These are phyloP conservation scores for Pterobdella sp. DNA, from an alignment of 2,888 invertebrate species.

Conservation along the genomic window DNA sequence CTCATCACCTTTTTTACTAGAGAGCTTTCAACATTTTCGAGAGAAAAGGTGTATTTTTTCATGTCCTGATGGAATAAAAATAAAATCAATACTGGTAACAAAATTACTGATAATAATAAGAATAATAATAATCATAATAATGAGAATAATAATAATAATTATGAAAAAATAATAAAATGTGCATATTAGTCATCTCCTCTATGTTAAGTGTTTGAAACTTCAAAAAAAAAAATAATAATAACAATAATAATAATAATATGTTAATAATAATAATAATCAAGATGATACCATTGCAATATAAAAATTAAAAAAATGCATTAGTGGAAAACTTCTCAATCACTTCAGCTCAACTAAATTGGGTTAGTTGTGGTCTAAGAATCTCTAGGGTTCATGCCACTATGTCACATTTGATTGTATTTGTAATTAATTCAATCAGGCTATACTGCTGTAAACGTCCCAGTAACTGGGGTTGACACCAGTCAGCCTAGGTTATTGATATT, in stretches of 20 bases:
- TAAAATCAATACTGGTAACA: not conserved
- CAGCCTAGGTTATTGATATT: no score
- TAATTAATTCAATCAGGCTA: no score
- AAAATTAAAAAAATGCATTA: no score
- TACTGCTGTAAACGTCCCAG: no score
- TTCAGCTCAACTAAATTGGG: no score
- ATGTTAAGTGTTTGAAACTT: not conserved
- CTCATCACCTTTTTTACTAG: not conserved
- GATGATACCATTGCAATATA: no score
- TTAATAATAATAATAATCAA: constrained; percentile 2
- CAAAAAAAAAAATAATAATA: not conserved
- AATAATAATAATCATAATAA: constrained; percentile 22
- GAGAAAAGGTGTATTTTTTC: not conserved
- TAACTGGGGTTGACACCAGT: no score
- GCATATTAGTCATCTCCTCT: not conserved
- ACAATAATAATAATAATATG: constrained; percentile 9
- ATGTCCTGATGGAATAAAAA: constrained; percentile 11
- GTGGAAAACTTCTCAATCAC: no score
- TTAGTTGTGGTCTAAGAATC: no score
- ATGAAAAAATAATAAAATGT: no score
- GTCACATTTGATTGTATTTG: no score
- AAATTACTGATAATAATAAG: constrained; percentile 17
- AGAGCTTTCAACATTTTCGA: not conserved
- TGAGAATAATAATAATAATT: constrained; percentile 23
- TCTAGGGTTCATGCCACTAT: no score